Conservation (phyloP, 2,888 invertebrate species). For the Nasonia oneida region DNA sequence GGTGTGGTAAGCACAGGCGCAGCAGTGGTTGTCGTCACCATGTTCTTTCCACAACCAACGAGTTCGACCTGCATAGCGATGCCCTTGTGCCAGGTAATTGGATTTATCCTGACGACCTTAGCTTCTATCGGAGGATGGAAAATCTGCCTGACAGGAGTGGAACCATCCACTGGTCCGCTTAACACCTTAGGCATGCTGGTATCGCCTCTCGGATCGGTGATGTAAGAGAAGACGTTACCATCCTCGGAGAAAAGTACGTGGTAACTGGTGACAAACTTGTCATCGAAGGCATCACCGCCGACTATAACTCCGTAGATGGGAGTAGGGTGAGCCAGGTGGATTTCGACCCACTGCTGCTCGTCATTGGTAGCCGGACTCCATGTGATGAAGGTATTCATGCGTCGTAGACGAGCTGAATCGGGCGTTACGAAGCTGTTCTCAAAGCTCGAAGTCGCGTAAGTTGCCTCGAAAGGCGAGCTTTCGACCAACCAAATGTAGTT, state of each 20-base stretch:
- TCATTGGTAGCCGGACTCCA: slow-evolving; percentile 70
- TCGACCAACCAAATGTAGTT: slow-evolving; percentile 80
- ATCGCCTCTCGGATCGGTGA: slow-evolving; percentile 77
- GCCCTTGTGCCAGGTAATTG: slow-evolving; percentile 86
- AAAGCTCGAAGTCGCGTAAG: slow-evolving; percentile 23
- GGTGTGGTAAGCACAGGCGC: slow-evolving; percentile 30
- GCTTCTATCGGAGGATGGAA: slow-evolving; percentile 88
- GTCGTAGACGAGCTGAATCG: background rate
- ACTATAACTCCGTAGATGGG: slow-evolving; percentile 86
- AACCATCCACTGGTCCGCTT: slow-evolving; percentile 87
- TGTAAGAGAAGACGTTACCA: slow-evolving; percentile 82
- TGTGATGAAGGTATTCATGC: background rate
- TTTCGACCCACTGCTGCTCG: slow-evolving; percentile 79
- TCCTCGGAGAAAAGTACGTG: slow-evolving; percentile 88
- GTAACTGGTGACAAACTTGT: slow-evolving; percentile 88
- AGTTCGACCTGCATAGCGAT: slow-evolving; percentile 89
- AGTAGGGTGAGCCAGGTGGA: slow-evolving; percentile 80
- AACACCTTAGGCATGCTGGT: slow-evolving; percentile 83
- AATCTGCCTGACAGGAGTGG: slow-evolving; percentile 81
- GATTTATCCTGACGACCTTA: slow-evolving; percentile 86
- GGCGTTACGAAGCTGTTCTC: background rate
- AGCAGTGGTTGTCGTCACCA: slow-evolving; percentile 21
- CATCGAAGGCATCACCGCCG: slow-evolving; percentile 85
- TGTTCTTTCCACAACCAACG: slow-evolving; percentile 83
- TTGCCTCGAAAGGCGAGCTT: background rate